Base-by-base conservation (phyloP, 2,797 vertebrate species). In the Myioborus miniatus region DNA sequence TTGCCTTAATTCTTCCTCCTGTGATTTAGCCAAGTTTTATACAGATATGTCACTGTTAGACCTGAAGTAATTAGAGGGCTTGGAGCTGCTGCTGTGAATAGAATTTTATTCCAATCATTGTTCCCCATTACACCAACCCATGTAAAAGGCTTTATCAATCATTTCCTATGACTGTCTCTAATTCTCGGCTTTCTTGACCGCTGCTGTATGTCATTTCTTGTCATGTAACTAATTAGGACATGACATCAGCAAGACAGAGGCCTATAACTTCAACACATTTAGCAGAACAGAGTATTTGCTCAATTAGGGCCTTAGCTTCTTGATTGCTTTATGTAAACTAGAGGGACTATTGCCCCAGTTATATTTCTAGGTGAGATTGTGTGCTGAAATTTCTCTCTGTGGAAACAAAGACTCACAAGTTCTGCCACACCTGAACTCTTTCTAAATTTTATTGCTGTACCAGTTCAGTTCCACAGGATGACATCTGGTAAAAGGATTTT, bases 61-160 rank as follows among this genome's bases (percentile, higher is more conserved):
- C 44, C 44, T 87, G 43, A 50, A 85, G 18, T 56, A 46, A 85
- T 87, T 90, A 87, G n/a, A 87, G 23, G 32, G 15, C 24, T 91
- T 83, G 64, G 34, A 89, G 56, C 23, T 85, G 46, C 49, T 95
- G 8, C 37, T 74, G 34, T 80, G 83, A 89, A 75, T 53, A 94
- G 75, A 89, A 77, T 92, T 95, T 83, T 90, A 55, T 70, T 91
- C 79, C 52, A 69, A 5, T 60, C 0, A 0, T 75, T 93, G 80
- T 87, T 65, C 23, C 36, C 26, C 12, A 32, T 76, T 79, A 69
- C 32, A 36, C 12, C 82, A 85, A 87, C 27, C 20, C 19, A 27
- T 62, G 36, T 39, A 75, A 77, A 84, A 68, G 16, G 30, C 84
- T 92, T 95, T 68, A 87, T 95, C 43, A 87, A 62, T 90, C 64